Evolutionary conservation across 1,140 invertebrate genomes (phyloP).

Genomic region (Bombus polaris): DNA sequence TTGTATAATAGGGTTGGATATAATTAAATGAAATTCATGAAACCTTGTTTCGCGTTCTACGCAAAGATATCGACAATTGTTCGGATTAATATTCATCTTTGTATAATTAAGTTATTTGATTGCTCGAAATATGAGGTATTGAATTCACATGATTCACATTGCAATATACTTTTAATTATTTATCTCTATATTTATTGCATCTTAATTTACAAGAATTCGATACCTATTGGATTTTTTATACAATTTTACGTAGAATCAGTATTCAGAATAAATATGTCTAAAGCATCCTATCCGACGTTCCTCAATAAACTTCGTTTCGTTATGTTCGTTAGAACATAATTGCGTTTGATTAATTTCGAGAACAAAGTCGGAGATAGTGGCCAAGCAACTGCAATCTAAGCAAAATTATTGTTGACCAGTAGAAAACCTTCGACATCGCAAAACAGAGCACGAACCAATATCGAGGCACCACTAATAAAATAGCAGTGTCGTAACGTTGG

Average conservation of each 20-base stretch:
- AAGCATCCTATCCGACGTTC: not conserved
- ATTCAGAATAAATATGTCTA: not conserved
- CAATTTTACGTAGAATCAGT: not conserved
- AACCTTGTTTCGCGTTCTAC: not conserved
- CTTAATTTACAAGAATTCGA: not conserved
- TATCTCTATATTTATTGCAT: not conserved
- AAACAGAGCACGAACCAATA: slow-evolving; percentile 42
- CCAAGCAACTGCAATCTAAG: slow-evolving; percentile 9
- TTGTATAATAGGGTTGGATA: not conserved
- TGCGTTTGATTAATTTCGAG: slow-evolving; percentile 3
- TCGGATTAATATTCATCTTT: not conserved
- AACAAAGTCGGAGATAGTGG: not conserved
- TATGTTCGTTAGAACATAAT: not conserved
- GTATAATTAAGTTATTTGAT: not conserved
- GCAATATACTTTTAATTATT: not conserved
- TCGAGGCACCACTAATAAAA: slow-evolving; percentile 20
- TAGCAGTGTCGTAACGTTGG: slow-evolving; percentile 17
- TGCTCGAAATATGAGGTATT: not conserved
- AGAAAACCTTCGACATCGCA: slow-evolving; percentile 37
- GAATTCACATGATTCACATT: not conserved
- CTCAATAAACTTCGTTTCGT: not conserved
- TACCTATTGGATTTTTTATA: not conserved
- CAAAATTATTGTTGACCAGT: slow-evolving; percentile 25
- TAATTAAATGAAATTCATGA: not conserved
- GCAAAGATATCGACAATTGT: not conserved